Conservation (phyloP, 2,113 vertebrate species). For the Telmatochromis sp. region DNA sequence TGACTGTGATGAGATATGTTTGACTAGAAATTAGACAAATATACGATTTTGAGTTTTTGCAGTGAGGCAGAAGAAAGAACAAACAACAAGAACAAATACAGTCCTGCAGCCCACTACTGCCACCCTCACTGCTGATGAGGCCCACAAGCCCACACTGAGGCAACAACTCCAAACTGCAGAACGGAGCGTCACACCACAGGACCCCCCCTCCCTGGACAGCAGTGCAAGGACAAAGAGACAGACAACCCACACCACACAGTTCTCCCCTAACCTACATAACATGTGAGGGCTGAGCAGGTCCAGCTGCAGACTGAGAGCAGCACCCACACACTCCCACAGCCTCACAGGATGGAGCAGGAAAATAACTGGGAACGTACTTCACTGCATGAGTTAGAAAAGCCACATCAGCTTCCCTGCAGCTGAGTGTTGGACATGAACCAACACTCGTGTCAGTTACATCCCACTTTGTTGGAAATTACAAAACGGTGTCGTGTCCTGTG, state of each 20-base stretch:
- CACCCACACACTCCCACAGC: background rate
- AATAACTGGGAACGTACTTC: background rate
- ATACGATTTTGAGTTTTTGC: background rate
- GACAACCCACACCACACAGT: background rate
- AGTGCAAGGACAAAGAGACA: background rate
- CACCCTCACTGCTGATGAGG: background rate
- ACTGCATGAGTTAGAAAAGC: background rate
- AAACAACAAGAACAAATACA: background rate
- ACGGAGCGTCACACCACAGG: background rate
- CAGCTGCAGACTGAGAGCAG: background rate
- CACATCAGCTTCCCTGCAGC: background rate
- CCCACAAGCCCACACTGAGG: background rate
- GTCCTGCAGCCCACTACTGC: background rate
- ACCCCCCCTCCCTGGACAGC: background rate
- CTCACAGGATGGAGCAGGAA: background rate
- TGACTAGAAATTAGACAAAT: background rate
- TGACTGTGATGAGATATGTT: background rate
- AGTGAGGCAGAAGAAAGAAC: background rate
- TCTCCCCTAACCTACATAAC: background rate
- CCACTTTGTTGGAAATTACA: background rate
- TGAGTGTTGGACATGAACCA: background rate
- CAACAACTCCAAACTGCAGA: background rate
- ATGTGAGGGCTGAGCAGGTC: rapidly evolving
- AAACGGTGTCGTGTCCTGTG: background rate
- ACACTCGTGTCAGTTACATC: background rate